Conservation (phyloP, 2,113 vertebrate species). For the Mus pahari region DNA sequence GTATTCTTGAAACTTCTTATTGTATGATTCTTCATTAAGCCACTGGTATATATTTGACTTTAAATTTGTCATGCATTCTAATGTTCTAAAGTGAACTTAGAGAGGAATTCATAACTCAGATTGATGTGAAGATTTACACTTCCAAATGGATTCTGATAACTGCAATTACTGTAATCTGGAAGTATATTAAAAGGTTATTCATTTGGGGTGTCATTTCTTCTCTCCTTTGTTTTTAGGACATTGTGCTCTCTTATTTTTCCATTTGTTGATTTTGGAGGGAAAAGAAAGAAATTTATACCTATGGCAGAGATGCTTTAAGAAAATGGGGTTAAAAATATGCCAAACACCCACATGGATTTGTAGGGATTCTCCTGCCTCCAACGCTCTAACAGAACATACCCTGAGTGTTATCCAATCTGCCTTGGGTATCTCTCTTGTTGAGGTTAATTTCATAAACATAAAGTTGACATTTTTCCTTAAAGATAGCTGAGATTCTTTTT, state of each 20-base stretch:
- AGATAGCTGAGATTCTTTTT: not conserved
- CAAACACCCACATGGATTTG: not conserved
- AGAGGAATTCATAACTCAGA: not conserved
- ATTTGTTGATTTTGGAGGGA: not conserved
- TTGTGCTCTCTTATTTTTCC: constrained; percentile 2
- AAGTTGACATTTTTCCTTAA: not conserved
- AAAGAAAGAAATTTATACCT: not conserved
- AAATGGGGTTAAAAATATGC: not conserved
- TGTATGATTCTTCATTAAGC: constrained; percentile 37
- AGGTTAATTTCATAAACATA: not conserved
- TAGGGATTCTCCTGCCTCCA: no score
- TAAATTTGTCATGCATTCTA: not conserved
- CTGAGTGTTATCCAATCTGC: not conserved
- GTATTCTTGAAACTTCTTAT: not conserved
- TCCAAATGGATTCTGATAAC: constrained; percentile 48
- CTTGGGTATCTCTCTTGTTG: not conserved
- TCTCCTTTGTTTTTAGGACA: not conserved
- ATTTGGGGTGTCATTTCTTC: constrained; percentile 13
- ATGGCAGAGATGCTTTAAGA: not conserved
- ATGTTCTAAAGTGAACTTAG: not conserved
- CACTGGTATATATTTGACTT: not conserved
- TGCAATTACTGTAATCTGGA: not conserved
- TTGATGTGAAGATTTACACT: constrained; percentile 21
- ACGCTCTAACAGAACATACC: not conserved
- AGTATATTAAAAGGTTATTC: constrained; percentile 32